A percentile compares a stretch with the other conserved stretches of the same genome.
phyloP scores from a whole-genome alignment of 2,888 invertebrate genomes.

The Drosophila crucigera region DNA sequence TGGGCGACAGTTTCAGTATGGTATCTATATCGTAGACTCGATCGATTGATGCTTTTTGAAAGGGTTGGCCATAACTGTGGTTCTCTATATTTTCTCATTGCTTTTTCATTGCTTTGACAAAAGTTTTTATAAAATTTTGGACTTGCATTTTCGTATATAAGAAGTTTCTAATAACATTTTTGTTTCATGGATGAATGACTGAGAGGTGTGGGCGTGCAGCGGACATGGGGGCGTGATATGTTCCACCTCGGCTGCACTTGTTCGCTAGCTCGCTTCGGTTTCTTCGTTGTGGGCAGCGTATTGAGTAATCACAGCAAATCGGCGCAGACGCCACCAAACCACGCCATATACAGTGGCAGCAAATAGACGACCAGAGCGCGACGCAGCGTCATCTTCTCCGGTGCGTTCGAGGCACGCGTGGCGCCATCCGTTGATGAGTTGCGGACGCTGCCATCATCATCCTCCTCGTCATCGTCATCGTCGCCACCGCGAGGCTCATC shows the following conservation, averaged over 20 bases:
- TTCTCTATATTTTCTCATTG: constrained; percentile 36
- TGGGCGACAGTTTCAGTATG: constrained; percentile 18
- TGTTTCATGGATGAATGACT: constrained; percentile 77
- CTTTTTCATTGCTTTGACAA: constrained; percentile 73
- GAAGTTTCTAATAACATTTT: constrained; percentile 73
- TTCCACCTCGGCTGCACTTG: constrained; percentile 49
- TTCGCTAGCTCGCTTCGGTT: constrained; percentile 54
- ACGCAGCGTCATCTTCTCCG: constrained; percentile 76
- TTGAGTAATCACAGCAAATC: constrained; percentile 91
- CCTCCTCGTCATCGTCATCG: constrained; percentile 34
- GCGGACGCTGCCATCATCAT: constrained; percentile 40
- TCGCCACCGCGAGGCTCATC: constrained; percentile 59
- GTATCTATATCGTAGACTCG: background rate
- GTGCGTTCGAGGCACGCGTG: constrained; percentile 64
- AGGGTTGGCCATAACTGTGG: constrained; percentile 14
- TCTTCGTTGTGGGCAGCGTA: constrained; percentile 47
- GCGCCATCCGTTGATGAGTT: constrained; percentile 53
- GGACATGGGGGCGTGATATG: constrained; percentile 36
- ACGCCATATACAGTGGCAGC: constrained; percentile 92
- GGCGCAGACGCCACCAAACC: constrained; percentile 92
- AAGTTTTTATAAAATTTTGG: constrained; percentile 81
- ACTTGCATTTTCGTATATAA: constrained; percentile 72
- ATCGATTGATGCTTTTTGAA: constrained; percentile 14
- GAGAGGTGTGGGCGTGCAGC: constrained; percentile 73
- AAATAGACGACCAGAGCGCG: constrained; percentile 89